A percentile compares a stretch with the other conserved stretches of the same genome.
phyloP scores from a whole-genome alignment of 2,113 vertebrate genomes.

The Vidua chalybeata region DNA sequence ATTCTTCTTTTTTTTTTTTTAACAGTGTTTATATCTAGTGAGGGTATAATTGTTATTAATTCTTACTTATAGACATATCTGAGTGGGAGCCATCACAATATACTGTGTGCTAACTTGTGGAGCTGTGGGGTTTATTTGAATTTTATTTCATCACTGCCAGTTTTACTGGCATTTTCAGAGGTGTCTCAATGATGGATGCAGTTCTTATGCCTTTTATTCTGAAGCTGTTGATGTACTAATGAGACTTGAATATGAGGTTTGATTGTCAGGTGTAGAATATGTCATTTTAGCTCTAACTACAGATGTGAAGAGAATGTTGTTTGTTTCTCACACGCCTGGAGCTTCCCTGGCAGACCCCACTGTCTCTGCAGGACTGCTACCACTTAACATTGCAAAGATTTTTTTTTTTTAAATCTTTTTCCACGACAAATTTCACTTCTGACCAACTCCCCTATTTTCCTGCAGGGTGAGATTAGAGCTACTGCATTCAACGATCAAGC shows the following conservation, averaged over 20 bases:
- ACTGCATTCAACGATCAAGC: constrained; percentile 95
- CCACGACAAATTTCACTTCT: background rate
- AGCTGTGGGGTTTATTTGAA: background rate
- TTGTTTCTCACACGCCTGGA: constrained; percentile 6
- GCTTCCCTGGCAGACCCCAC: background rate
- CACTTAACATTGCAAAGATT: constrained; percentile 15
- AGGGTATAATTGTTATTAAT: constrained; percentile 42
- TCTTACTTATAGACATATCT: constrained; percentile 8
- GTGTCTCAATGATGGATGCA: background rate
- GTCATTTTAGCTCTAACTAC: background rate
- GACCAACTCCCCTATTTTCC: constrained; percentile 16
- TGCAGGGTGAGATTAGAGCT: constrained; percentile 93
- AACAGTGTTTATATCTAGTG: background rate
- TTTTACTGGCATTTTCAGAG: background rate
- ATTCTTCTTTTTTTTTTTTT: background rate
- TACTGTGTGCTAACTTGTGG: background rate
- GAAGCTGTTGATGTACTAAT: background rate
- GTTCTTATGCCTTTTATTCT: background rate
- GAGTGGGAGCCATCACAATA: background rate
- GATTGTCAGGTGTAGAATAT: constrained; percentile 24
- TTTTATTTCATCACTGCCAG: background rate
- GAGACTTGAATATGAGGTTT: background rate
- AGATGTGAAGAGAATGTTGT: background rate
- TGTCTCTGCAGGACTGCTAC: background rate
- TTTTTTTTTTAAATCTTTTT: background rate